These are phyloP conservation scores for Crioceris asparagi DNA, from an alignment of 2,888 invertebrate genomes.

Conservation along the genomic window DNA sequence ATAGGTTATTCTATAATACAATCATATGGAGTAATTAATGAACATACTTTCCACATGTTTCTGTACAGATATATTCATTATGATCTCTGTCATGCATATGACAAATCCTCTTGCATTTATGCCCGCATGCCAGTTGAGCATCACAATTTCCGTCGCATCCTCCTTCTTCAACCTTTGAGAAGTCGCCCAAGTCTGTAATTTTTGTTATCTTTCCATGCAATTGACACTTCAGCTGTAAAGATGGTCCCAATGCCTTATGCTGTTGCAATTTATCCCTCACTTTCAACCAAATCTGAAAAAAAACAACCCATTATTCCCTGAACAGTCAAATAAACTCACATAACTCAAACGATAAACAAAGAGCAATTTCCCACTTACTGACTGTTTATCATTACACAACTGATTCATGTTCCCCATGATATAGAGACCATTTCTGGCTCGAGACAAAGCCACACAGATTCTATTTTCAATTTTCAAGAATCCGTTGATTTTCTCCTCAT, in stretches of 20 bases:
- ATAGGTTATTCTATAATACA: no score
- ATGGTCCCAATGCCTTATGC: conserved; percentile 44
- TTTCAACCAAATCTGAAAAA: conserved; percentile 43
- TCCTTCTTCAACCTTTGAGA: conserved; percentile 44
- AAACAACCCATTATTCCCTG: no score
- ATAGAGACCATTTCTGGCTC: conserved; percentile 61
- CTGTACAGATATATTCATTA: conserved; percentile 37
- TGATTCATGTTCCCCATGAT: conserved; percentile 62
- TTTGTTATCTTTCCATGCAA: conserved; percentile 36
- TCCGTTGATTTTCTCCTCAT: conserved; percentile 54
- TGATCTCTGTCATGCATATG: conserved; percentile 50
- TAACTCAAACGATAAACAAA: no score
- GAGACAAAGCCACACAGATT: conserved; percentile 66
- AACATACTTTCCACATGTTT: conserved; percentile 43
- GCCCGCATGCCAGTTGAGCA: conserved; percentile 43
- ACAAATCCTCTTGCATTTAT: conserved; percentile 49
- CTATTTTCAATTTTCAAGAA: conserved; percentile 60
- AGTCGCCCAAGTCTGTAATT: conserved; percentile 33
- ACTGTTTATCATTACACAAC: no score
- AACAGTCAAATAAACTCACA: no score
- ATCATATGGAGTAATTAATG: no score
- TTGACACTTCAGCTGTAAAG: conserved; percentile 43
- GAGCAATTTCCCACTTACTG: no score
- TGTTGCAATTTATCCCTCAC: conserved; percentile 41
- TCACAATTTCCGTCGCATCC: conserved; percentile 50